Evolutionary conservation across 2,888 invertebrate genomes (phyloP).

Genomic region (Cheilosia pagana): DNA sequence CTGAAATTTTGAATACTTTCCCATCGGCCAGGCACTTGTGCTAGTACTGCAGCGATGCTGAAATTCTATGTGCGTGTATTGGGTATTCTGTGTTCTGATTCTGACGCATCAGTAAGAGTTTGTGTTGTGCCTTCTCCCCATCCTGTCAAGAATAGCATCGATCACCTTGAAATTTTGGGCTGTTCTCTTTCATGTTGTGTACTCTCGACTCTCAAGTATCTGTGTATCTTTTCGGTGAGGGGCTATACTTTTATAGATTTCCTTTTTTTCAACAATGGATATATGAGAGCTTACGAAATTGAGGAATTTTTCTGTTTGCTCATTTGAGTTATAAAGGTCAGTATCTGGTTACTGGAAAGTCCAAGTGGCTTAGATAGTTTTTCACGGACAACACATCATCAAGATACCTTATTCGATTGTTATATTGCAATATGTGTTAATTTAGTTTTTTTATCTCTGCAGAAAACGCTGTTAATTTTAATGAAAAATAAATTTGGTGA

Average conservation of each 20-base stretch:
- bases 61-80: conserved; percentile 16
- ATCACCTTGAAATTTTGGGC: conserved; percentile 70
- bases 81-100: conserved; percentile 44
- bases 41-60: neutral
- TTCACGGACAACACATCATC: conserved; percentile 51
- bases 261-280: conserved; percentile 79
- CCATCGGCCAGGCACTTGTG: conserved; percentile 36
- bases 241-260: conserved; percentile 44
- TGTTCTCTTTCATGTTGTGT: conserved; percentile 31
- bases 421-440: conserved; percentile 34
- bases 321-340: conserved; percentile 54
- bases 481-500: conserved; percentile 4
- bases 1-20: conserved; percentile 72
- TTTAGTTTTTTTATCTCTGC: conserved; percentile 17
- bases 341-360: conserved; percentile 69
- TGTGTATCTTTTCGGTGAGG: conserved; percentile 28
- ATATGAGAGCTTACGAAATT: conserved; percentile 79
- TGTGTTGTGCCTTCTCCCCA: conserved; percentile 25
- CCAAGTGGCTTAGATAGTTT: conserved; percentile 15
- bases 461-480: conserved; percentile 15
- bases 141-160: conserved; percentile 46
- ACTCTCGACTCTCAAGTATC: conserved; percentile 5
- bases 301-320: conserved; percentile 54
- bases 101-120: conserved; percentile 44
- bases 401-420: conserved; percentile 18